A percentile compares a stretch with the other conserved stretches of the same genome.
These are phyloP conservation scores for Prietella phreatophila DNA, from an alignment of 2,113 vertebrate genomes.

Conservation along the genomic window DNA sequence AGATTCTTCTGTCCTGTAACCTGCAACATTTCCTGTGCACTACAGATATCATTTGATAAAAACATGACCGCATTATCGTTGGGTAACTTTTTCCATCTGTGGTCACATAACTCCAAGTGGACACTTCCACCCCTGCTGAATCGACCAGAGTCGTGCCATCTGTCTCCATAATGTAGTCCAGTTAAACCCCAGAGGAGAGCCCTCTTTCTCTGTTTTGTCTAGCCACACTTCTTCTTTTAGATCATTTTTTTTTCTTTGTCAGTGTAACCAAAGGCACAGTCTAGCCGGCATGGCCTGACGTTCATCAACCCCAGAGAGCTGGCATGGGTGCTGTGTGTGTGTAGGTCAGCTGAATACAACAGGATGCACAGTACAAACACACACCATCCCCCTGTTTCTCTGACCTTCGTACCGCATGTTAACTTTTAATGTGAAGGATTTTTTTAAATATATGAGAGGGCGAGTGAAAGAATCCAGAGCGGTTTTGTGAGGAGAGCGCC, in stretches of 20 bases:
- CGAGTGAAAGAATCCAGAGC: background rate
- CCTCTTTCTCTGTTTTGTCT: background rate
- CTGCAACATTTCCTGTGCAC: background rate
- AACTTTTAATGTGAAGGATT: background rate
- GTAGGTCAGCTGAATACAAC: slow-evolving; percentile 28
- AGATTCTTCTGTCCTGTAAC: slow-evolving; percentile 8
- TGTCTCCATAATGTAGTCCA: slow-evolving; percentile 43
- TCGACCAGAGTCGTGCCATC: slow-evolving; percentile 38
- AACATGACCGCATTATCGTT: background rate
- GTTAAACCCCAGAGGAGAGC: slow-evolving; percentile 31
- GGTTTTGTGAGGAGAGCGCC: background rate
- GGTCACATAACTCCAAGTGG: background rate
- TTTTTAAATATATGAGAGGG: background rate
- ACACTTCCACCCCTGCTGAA: slow-evolving; percentile 34
- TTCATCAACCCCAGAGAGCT: background rate
- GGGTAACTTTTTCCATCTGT: background rate
- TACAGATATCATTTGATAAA: background rate
- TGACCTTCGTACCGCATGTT: background rate
- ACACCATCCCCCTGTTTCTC: background rate
- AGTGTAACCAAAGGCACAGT: background rate
- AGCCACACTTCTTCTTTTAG: background rate
- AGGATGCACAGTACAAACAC: slow-evolving; percentile 23
- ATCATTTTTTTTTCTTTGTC: background rate
- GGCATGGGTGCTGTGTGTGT: background rate
- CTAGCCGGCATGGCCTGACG: background rate